Evolutionary conservation across 2,113 vertebrate species (phyloP).

Genomic region (Lycaon pictus): DNA sequence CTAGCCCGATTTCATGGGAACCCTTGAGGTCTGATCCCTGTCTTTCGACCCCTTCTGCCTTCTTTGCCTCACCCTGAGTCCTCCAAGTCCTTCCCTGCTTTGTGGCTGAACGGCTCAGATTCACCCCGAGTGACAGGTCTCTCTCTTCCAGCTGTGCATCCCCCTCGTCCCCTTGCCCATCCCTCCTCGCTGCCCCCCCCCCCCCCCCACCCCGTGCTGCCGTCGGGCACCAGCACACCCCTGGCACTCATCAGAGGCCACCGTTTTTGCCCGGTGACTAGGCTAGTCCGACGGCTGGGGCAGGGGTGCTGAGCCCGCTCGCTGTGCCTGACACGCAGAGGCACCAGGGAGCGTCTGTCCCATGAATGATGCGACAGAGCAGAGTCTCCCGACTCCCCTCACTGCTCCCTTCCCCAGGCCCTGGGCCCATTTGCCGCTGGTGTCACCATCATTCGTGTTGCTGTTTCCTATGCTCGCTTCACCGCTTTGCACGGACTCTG

Average conservation of each 20-base stretch:
- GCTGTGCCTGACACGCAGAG: not conserved
- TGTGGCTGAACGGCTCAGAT: not conserved
- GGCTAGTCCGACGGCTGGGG: not conserved
- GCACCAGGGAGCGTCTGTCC: not conserved
- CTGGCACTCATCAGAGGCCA: not conserved
- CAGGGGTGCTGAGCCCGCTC: not conserved
- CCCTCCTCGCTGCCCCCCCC: not conserved
- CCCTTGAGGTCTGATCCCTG: not conserved
- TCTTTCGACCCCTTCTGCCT: not conserved
- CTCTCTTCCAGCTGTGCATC: not conserved
- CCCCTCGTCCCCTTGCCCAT: too few relatives aligned
- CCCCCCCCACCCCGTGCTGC: not conserved
- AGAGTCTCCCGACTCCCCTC: not conserved
- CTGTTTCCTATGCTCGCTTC: not conserved
- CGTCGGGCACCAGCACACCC: not conserved
- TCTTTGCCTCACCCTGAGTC: accelerated
- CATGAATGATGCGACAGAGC: not conserved
- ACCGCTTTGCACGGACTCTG: not conserved
- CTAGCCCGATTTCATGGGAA: not conserved
- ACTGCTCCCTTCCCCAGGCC: accelerated
- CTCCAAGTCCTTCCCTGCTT: not conserved
- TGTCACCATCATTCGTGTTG: not conserved
- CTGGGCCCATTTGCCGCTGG: accelerated
- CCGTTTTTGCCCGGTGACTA: not conserved
- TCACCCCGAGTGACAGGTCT: not conserved